These are phyloP conservation scores for Pseudoips prasinana DNA, from an alignment of 2,888 invertebrate genomes.

Conservation along the genomic window DNA sequence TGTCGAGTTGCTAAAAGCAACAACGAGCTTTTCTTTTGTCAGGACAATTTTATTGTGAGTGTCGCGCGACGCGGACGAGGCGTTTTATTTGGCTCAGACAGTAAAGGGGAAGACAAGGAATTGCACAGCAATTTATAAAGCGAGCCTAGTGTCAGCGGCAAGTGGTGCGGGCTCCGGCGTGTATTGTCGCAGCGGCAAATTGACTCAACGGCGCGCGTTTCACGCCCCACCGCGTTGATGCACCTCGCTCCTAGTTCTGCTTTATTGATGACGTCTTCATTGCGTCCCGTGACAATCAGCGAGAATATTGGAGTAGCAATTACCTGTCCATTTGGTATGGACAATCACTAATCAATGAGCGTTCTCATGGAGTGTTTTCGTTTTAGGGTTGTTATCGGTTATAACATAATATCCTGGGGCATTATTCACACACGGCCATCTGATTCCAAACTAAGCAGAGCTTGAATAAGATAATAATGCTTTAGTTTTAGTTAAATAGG, in stretches of 20 bases:
- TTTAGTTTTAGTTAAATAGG: too few relatives aligned
- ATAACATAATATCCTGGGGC: too few relatives aligned
- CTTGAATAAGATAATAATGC: too few relatives aligned
- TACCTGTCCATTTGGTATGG: constrained; percentile 17
- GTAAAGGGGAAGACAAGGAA: constrained; percentile 49
- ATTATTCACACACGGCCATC: too few relatives aligned
- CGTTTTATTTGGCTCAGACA: constrained; percentile 53
- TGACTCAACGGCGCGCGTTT: constrained; percentile 68
- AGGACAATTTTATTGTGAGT: constrained; percentile 28
- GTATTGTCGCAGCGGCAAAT: constrained; percentile 65
- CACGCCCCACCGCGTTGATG: constrained; percentile 65
- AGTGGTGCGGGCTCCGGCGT: constrained; percentile 38
- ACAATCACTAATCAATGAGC: constrained; percentile 16
- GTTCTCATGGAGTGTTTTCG: constrained; percentile 5
- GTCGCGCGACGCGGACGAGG: constrained; percentile 18
- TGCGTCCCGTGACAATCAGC: constrained; percentile 34
- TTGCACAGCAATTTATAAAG: constrained; percentile 59
- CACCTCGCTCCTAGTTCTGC: constrained; percentile 50
- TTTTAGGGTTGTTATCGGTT: constrained; percentile 1
- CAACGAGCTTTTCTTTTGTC: constrained; percentile 28
- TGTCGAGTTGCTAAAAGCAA: constrained; percentile 23
- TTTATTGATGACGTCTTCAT: constrained; percentile 52
- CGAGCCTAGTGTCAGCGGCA: constrained; percentile 49
- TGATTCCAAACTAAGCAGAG: too few relatives aligned
- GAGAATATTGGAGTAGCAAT: constrained; percentile 31